Evolutionary conservation across 2,888 invertebrate species (phyloP).

Genomic region (Azorinus chamasolen): DNA sequence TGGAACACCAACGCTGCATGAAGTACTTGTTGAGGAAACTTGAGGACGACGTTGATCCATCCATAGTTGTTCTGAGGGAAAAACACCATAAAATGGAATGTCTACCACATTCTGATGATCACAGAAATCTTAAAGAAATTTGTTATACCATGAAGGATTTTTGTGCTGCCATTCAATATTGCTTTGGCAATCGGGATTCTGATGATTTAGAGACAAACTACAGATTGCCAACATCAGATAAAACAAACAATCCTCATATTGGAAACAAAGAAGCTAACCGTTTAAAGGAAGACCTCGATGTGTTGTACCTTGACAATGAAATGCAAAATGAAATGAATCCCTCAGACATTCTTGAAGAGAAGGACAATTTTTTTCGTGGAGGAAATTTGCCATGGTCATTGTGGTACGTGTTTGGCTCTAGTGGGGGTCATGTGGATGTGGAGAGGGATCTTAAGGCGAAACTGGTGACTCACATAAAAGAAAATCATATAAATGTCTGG

Average conservation of each 20-base stretch:
- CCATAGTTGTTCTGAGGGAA: too few species aligned
- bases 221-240: conserved; percentile 26
- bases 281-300: conserved; percentile 50
- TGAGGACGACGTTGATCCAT: too few species aligned
- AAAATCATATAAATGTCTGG: conserved; percentile 25
- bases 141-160: conserved; percentile 4
- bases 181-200: too few species aligned
- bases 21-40: too few species aligned
- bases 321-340: conserved; percentile 17
- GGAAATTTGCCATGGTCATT: conserved; percentile 67
- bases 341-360: conserved; percentile 53
- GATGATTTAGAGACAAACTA: too few species aligned
- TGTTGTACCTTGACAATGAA: conserved; percentile 39
- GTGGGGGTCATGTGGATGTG: conserved; percentile 53
- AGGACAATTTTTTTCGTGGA: conserved; percentile 66
- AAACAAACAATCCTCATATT: conserved; percentile 16
- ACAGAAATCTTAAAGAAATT: too few species aligned
- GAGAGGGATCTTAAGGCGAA: conserved; percentile 49
- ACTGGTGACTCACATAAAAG: conserved; percentile 33
- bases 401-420: conserved; percentile 61
- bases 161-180: conserved; percentile 17
- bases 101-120: too few species aligned
- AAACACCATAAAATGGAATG: too few species aligned
- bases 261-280: conserved; percentile 37
- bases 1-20: too few species aligned